Evolutionary conservation across 2,888 invertebrate species (phyloP).

Genomic region (Junonia oenone): DNA sequence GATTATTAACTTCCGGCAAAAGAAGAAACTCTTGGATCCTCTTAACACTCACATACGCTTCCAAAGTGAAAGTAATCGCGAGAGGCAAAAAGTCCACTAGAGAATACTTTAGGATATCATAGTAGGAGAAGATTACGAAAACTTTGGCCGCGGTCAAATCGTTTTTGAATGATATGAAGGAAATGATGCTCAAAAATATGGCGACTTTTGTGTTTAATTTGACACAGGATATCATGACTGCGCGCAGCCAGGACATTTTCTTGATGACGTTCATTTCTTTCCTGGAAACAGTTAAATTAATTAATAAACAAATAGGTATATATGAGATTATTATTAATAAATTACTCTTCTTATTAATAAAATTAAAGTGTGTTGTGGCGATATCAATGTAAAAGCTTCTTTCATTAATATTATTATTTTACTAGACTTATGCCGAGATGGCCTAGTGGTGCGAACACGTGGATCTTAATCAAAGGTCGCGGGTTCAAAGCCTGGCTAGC

Average conservation of each 20-base stretch:
- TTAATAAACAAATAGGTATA: neutral
- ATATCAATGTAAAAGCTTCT: no score
- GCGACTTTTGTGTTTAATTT: constrained; percentile 89
- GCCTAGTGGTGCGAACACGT: no score
- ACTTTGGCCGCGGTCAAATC: constrained; percentile 86
- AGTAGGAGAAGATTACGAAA: constrained; percentile 89
- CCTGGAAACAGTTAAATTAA: constrained; percentile 46
- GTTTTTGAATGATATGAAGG: constrained; percentile 82
- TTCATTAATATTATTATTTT: no score
- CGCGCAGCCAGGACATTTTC: constrained; percentile 83
- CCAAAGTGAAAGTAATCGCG: constrained; percentile 87
- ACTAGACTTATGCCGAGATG: no score
- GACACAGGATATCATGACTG: constrained; percentile 84
- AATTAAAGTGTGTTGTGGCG: no score
- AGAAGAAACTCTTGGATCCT: constrained; percentile 84
- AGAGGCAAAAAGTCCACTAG: constrained; percentile 90
- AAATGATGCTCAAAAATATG: constrained; percentile 86
- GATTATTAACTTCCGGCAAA: constrained; percentile 56
- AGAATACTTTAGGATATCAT: constrained; percentile 87
- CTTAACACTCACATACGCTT: constrained; percentile 85
- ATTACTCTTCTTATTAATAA: neutral
- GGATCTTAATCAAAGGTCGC: no score
- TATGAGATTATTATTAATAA: neutral
- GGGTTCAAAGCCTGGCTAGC: no score
- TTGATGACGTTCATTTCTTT: constrained; percentile 85